A percentile compares a stretch with the other conserved stretches of the same genome.
Evolutionary conservation across 2,888 invertebrate genomes (phyloP).

Genomic region (Acanthoscelides obtectus): DNA sequence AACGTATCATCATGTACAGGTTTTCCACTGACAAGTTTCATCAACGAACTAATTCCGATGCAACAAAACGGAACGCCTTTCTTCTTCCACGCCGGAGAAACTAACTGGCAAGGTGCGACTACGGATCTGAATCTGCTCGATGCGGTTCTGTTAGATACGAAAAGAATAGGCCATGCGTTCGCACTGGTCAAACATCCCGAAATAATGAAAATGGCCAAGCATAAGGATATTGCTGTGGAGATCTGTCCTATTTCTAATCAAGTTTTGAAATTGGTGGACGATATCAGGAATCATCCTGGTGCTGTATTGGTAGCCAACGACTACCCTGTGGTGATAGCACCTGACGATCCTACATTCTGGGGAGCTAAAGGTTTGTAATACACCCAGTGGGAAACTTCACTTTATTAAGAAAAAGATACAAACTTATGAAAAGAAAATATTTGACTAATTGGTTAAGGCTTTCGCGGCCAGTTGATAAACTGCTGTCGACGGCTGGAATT

Average conservation of each 20-base stretch:
- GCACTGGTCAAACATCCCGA: constrained; percentile 68
- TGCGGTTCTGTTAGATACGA: constrained; percentile 67
- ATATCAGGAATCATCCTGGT: constrained; percentile 73
- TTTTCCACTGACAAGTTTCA: constrained; percentile 58
- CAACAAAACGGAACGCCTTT: constrained; percentile 27
- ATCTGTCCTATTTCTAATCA: constrained; percentile 76
- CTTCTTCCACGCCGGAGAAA: constrained; percentile 58
- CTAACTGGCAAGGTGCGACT: constrained; percentile 64
- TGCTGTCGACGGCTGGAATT: too few relatives aligned
- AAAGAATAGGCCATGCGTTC: constrained; percentile 74
- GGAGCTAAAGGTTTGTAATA: constrained; percentile 53
- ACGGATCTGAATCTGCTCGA: constrained; percentile 73
- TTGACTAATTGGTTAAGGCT: too few relatives aligned
- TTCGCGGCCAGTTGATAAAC: too few relatives aligned
- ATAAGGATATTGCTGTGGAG: constrained; percentile 64
- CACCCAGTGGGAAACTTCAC: too few relatives aligned
- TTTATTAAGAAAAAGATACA: too few relatives aligned
- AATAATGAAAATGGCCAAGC: constrained; percentile 54
- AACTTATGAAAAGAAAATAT: too few relatives aligned
- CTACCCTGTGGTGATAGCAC: constrained; percentile 67
- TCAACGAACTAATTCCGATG: constrained; percentile 38
- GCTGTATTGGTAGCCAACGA: constrained; percentile 59
- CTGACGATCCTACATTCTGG: constrained; percentile 75
- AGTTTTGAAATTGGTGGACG: constrained; percentile 62
- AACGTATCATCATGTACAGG: constrained; percentile 21